Base-by-base conservation (phyloP, 2,797 vertebrate species). In the Anabacerthia variegaticeps region DNA sequence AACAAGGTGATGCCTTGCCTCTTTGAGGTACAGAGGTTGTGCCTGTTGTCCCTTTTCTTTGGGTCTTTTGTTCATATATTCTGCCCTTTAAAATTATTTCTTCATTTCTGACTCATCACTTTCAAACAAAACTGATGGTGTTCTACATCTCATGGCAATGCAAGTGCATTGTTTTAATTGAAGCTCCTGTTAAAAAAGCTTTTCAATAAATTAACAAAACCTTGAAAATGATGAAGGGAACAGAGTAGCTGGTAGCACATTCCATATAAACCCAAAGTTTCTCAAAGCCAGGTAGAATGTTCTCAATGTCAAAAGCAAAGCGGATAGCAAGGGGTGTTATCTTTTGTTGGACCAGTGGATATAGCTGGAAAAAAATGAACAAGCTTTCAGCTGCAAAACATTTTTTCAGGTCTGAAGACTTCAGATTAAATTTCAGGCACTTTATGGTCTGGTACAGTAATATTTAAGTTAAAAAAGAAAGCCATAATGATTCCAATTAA, bases 391-490 rank as follows among this genome's bases (percentile, higher is more conserved):
- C 20, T 86, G 32, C n/a, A 78, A 73, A 93, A 39, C 1, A 9
- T 6, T 78, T 86, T 81, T 81, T 92, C n/a, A 62, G 62, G 28
- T 90, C 85, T 88, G 63, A 95, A 92, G 63, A 63, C 46, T 86
- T 94, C 26, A 84, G 77, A 93, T 93, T 94, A 71, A 56, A 92
- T 95, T 95, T 96, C 89, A 92, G 63, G 49, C 67, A 66, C 55
- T 88, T 88, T 63, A 69, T 67, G 79, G 59, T 81, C 71, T 79
- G 28, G 18, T 81, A 56, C 52, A 86, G 76, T 94, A 92, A 86
- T 84, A 85, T 88, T 82, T 89, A 92, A 85, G 12, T 77, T 22
- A 59, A 65, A 74, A 93, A 71, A 92, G 49, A 61, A 23, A 2
- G 2, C 26, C 85, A 66, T 67, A 81, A 88, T 82, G 51, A 86